A percentile compares a stretch with the other conserved stretches of the same genome.
Conservation (phyloP, 2,113 vertebrate genomes). For the Lutjanus erythropterus region DNA sequence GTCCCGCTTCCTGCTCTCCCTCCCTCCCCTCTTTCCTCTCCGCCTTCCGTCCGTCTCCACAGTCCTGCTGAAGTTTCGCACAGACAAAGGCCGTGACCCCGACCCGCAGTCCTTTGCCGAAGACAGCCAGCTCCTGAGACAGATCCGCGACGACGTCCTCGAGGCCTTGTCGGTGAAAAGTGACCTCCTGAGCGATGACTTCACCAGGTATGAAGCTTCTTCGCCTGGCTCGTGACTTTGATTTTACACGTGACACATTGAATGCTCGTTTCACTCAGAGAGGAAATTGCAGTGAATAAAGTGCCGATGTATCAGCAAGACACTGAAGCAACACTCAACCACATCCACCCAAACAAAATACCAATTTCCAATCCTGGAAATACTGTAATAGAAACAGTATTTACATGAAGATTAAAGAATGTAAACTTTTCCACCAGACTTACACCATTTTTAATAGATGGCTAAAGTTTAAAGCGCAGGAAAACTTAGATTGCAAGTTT, state of each 20-base stretch:
- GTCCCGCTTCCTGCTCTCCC: not conserved
- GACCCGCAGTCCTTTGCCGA: constrained; percentile 80
- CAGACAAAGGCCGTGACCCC: constrained; percentile 90
- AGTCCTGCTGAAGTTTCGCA: constrained; percentile 94
- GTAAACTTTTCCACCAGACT: too few species aligned
- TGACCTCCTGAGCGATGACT: constrained; percentile 88
- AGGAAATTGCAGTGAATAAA: not conserved
- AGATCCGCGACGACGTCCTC: constrained; percentile 88
- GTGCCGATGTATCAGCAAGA: not conserved
- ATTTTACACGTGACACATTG: not conserved
- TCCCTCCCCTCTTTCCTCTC: not conserved
- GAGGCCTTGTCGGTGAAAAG: constrained; percentile 80
- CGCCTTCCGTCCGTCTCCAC: constrained; percentile 8
- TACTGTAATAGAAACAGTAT: too few species aligned
- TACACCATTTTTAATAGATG: too few species aligned
- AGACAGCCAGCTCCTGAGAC: constrained; percentile 85
- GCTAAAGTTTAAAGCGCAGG: too few species aligned
- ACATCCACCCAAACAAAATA: not conserved
- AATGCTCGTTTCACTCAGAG: not conserved
- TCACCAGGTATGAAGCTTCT: constrained; percentile 85
- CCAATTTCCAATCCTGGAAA: not conserved
- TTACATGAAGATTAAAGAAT: too few species aligned
- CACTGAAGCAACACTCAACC: not conserved
- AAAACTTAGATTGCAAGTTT: too few species aligned
- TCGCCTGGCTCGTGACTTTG: not conserved